Conservation (phyloP, 2,888 invertebrate species). For the Eristalinus sepulchralis region DNA sequence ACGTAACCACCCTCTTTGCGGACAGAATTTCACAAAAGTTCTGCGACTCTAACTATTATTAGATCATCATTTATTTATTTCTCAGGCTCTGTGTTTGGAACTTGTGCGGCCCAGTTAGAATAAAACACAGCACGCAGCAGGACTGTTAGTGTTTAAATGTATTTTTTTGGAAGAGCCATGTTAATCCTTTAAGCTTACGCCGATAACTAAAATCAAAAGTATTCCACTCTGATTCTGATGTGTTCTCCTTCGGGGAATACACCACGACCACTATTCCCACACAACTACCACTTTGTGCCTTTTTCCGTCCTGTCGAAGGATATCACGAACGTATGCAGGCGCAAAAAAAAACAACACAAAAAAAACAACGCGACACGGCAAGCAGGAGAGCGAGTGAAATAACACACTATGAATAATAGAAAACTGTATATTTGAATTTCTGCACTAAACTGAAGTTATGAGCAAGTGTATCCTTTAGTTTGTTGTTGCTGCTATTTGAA, state of each 20-base stretch:
- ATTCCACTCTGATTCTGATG: conserved; percentile 68
- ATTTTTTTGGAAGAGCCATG: conserved; percentile 74
- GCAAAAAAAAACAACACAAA: conserved; percentile 42
- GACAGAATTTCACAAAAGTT: conserved; percentile 22
- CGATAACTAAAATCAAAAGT: conserved; percentile 78
- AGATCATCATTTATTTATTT: conserved; percentile 47
- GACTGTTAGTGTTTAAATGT: neutral
- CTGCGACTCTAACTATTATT: conserved; percentile 1
- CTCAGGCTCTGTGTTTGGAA: neutral
- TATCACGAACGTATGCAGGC: conserved; percentile 56
- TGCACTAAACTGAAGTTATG: conserved; percentile 69
- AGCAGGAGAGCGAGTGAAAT: conserved; percentile 43
- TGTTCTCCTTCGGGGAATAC: conserved; percentile 49
- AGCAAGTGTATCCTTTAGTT: conserved; percentile 45
- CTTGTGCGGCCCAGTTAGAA: neutral
- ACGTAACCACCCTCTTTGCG: conserved; percentile 28
- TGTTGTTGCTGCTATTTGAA: conserved; percentile 35
- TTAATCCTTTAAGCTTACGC: conserved; percentile 80
- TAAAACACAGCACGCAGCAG: conserved; percentile 19
- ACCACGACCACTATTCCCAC: conserved; percentile 44
- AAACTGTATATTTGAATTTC: conserved; percentile 65
- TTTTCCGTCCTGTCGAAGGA: conserved; percentile 30
- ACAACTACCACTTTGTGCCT: conserved; percentile 30
- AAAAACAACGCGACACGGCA: conserved; percentile 28
- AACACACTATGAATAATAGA: conserved; percentile 71